phyloP scores from a whole-genome alignment of 1,140 invertebrate species.

The Saccostrea glomerata region DNA sequence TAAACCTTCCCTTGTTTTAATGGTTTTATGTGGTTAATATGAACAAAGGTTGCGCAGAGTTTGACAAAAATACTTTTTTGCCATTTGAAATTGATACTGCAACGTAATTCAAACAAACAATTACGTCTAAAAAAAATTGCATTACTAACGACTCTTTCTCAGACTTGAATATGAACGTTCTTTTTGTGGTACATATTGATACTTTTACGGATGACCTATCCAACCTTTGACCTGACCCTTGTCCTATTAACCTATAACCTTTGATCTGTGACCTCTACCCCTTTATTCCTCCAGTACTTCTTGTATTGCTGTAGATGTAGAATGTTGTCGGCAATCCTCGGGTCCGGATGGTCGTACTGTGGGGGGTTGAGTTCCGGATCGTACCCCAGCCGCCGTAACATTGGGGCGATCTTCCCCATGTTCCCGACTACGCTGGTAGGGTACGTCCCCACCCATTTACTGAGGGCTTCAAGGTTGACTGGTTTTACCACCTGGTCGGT shows the following conservation, averaged over 20 bases:
- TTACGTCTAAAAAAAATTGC: too few species aligned
- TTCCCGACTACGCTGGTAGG: constrained; percentile 93
- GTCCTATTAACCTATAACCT: not conserved
- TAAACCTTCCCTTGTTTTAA: too few species aligned
- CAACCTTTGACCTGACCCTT: not conserved
- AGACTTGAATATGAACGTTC: not conserved
- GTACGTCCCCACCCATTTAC: constrained; percentile 97
- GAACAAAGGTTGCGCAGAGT: too few species aligned
- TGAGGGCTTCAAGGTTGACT: constrained; percentile 96
- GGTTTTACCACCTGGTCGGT: constrained; percentile 99
- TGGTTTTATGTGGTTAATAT: too few species aligned
- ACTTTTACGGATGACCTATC: not conserved
- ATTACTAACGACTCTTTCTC: not conserved
- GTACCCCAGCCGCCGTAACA: constrained; percentile 93
- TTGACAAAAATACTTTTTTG: too few species aligned
- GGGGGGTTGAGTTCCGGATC: constrained; percentile 96
- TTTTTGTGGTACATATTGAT: not conserved
- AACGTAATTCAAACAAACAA: too few species aligned
- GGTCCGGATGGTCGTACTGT: constrained; percentile 92
- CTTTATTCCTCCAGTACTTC: constrained; percentile 77
- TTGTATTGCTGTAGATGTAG: constrained; percentile 79
- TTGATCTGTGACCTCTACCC: not conserved
- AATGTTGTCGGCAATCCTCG: constrained; percentile 90
- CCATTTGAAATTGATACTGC: too few species aligned
- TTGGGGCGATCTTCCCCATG: constrained; percentile 94